Evolutionary conservation across 2,888 invertebrate genomes (phyloP).

Genomic region (Isotomurus palustris): DNA sequence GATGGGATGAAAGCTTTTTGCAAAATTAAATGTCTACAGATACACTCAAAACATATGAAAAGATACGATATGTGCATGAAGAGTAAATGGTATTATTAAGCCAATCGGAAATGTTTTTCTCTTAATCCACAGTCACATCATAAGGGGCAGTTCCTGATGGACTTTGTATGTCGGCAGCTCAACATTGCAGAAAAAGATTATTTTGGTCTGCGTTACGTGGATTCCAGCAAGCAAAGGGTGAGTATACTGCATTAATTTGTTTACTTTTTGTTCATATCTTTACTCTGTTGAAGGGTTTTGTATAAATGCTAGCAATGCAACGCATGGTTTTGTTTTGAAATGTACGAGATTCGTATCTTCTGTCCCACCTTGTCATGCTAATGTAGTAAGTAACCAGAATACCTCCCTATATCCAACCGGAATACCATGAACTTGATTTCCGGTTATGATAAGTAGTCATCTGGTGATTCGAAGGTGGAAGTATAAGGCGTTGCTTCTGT

Average conservation of each 20-base stretch:
- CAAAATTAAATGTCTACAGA: too few relatives aligned
- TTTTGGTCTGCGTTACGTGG: slow-evolving; percentile 88
- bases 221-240: slow-evolving; percentile 81
- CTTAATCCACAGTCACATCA: slow-evolving; percentile 84
- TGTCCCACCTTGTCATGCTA: too few relatives aligned
- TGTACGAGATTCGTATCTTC: not conserved
- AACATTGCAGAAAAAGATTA: slow-evolving; percentile 90
- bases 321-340: too few relatives aligned
- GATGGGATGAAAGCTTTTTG: too few relatives aligned
- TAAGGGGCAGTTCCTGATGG: slow-evolving; percentile 82
- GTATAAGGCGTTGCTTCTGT: not conserved
- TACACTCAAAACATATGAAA: too few relatives aligned
- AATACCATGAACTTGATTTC: not conserved
- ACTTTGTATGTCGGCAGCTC: slow-evolving; percentile 83
- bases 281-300: not conserved
- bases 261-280: not conserved
- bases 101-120: too few relatives aligned
- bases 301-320: slow-evolving; percentile 6
- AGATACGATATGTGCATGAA: too few relatives aligned
- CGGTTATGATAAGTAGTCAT: not conserved
- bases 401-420: too few relatives aligned
- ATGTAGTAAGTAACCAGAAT: too few relatives aligned
- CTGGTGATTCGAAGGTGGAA: not conserved
- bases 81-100: too few relatives aligned
- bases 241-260: too few relatives aligned